Evolutionary conservation across 1,140 invertebrate genomes (phyloP), one percentile per base, ranked within the genome.

Genomic region (Platorchestia sp.): DNA sequence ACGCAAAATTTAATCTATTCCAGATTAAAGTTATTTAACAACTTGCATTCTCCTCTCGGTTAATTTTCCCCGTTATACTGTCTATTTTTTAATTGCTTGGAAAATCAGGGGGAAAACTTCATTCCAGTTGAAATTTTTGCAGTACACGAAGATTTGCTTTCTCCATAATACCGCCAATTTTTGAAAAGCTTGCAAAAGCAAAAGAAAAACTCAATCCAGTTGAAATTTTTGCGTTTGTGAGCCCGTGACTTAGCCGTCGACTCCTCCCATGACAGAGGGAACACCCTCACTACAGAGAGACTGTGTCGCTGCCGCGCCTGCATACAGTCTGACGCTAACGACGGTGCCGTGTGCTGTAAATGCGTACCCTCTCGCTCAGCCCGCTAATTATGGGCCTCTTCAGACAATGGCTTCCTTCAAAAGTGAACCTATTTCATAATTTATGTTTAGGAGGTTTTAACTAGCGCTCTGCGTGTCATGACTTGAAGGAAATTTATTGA

Each of bases 211-310:
- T 75, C 59, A 10, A 22, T 75, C 59, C 59, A 75, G 59, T 75
- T 75, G 27, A 27, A 36, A 75, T 19, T 75, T 75, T 75, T 36
- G 10, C 10, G 7, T 75, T 10, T 75, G 14, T 75, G 10, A 75
- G 59, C 59, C 27, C 27, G 10, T 19, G 3, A 27, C 36, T 14
- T 75, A 36, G 59, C 47, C 87, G 27, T 89, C 87, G 87, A 43
- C 87, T 89, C 87, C 87, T 89, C 87, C 87, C 87, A 89, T 89
- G 36, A 41, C 87, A 89, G 86, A 51, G 59, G 43, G 87, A 44
- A 44, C 10, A 89, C 10, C n/a, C 87, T 36, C 87, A 42, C 87
- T 19, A 3, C 14, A 42, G n/a, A 44, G 86, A 89, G 41, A 89
- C 87, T 42, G 87, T 89, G 87, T 43, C 87, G 41, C 87, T 89